phyloP scores from a whole-genome alignment of 2,113 vertebrate genomes.

The Gnathonemus longibarbis region DNA sequence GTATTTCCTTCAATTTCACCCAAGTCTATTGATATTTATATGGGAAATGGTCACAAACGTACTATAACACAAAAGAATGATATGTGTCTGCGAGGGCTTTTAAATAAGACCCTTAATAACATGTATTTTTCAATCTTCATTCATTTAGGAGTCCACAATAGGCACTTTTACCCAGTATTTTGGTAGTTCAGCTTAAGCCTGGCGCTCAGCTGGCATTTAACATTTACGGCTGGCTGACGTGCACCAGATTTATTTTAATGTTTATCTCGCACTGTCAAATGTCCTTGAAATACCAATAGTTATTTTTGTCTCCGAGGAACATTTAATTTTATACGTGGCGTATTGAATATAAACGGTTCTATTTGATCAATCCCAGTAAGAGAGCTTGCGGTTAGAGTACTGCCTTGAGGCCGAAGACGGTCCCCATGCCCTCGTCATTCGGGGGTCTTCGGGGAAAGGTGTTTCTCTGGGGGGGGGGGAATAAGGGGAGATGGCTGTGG shows the following conservation, averaged over 20 bases:
- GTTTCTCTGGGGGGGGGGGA: not conserved
- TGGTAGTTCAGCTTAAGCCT: not conserved
- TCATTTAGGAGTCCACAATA: not conserved
- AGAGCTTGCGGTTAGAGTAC: not conserved
- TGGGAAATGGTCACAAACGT: not conserved
- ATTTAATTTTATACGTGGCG: not conserved
- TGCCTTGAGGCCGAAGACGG: not conserved
- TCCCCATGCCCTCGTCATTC: not conserved
- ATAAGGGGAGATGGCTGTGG: not conserved
- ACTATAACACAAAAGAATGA: not conserved
- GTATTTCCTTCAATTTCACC: not conserved
- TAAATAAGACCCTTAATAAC: not conserved
- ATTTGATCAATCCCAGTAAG: not conserved
- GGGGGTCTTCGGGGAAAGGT: not conserved
- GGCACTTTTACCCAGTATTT: not conserved
- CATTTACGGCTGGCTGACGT: not conserved
- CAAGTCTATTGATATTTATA: not conserved
- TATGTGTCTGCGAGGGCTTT: not conserved
- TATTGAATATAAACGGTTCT: not conserved
- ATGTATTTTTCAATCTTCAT: not conserved
- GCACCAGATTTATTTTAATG: not conserved
- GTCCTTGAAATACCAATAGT: constrained; percentile 10
- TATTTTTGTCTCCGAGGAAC: constrained; percentile 7
- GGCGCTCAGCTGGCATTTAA: not conserved
- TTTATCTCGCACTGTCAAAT: not conserved